phyloP scores from a whole-genome alignment of 2,888 invertebrate genomes.

The Acleris laterana region DNA sequence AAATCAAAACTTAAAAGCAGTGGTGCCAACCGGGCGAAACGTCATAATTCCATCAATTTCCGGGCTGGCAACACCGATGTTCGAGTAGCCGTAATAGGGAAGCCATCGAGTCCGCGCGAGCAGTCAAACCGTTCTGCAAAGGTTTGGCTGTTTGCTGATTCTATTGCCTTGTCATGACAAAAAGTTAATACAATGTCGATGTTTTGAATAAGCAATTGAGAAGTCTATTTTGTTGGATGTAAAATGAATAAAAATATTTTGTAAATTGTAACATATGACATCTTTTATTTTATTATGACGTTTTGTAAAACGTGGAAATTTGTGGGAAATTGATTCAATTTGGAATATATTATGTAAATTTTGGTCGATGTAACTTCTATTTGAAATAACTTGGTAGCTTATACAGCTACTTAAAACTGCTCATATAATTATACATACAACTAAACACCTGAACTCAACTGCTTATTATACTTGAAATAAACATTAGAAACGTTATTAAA shows the following conservation, averaged over 20 bases:
- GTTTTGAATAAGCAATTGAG: slow-evolving; percentile 9
- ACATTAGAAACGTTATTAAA: not conserved
- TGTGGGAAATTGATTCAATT: too few relatives aligned
- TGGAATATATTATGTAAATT: too few relatives aligned
- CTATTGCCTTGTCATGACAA: slow-evolving; percentile 36
- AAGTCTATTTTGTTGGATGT: not conserved
- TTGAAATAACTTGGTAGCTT: too few relatives aligned
- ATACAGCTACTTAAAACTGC: too few relatives aligned
- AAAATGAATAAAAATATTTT: too few relatives aligned
- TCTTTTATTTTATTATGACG: too few relatives aligned
- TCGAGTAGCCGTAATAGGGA: slow-evolving; percentile 47
- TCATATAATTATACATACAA: too few relatives aligned
- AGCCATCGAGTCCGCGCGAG: slow-evolving; percentile 56
- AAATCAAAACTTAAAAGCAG: slow-evolving; percentile 34
- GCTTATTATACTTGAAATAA: too few relatives aligned
- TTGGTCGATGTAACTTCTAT: too few relatives aligned
- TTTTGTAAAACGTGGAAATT: too few relatives aligned
- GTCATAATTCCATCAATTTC: slow-evolving; percentile 60
- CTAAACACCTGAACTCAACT: too few relatives aligned
- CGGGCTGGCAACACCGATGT: slow-evolving; percentile 52
- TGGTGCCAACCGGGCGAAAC: slow-evolving; percentile 33
- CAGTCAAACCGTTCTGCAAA: slow-evolving; percentile 45
- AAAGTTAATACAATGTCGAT: slow-evolving; percentile 33
- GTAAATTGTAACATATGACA: too few relatives aligned
- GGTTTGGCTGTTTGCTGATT: slow-evolving; percentile 35